Percentiles rank a stretch among this genome's conserved stretches.
Conservation (phyloP, 2,797 vertebrate species). For the Corythornis leucogaster region DNA sequence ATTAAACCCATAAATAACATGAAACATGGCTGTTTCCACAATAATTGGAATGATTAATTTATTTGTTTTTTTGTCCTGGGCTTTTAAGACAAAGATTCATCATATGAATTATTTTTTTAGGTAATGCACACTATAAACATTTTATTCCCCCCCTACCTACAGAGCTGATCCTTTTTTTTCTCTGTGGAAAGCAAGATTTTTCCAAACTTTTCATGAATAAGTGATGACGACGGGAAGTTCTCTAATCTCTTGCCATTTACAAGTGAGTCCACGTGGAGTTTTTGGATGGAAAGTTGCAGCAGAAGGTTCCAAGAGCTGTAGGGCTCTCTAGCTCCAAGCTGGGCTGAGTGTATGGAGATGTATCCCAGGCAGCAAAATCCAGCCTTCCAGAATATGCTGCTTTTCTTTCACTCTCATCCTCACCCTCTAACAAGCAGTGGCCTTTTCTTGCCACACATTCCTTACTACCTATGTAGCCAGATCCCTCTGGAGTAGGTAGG, state of each 20-base stretch:
- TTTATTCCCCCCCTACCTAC: neutral
- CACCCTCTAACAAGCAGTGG: neutral
- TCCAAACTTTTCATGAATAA: conserved; percentile 33
- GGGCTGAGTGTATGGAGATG: conserved; percentile 54
- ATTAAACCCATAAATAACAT: conserved; percentile 50
- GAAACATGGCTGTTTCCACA: conserved; percentile 31
- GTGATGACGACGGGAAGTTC: conserved; percentile 52
- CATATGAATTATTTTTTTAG: conserved; percentile 40
- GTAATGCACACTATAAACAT: conserved; percentile 25
- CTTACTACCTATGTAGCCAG: neutral
- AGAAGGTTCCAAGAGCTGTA: conserved; percentile 41
- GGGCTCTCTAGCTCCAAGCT: neutral
- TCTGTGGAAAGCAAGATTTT: neutral
- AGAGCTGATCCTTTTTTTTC: neutral
- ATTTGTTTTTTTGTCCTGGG: conserved; percentile 48
- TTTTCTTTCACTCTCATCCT: conserved; percentile 38
- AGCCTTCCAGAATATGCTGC: conserved; percentile 44
- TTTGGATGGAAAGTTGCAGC: conserved; percentile 58
- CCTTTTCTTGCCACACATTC: conserved; percentile 1
- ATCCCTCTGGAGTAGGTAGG: neutral
- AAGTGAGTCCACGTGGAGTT: conserved; percentile 59
- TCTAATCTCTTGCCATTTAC: conserved; percentile 71
- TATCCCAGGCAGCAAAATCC: conserved; percentile 61
- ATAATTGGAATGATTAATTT: conserved; percentile 48
- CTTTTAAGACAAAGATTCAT: conserved; percentile 64